Percentiles rank a stretch among this genome's conserved stretches.
Evolutionary conservation across 2,797 vertebrate genomes (phyloP).

Genomic region (Heliangelus exortis): DNA sequence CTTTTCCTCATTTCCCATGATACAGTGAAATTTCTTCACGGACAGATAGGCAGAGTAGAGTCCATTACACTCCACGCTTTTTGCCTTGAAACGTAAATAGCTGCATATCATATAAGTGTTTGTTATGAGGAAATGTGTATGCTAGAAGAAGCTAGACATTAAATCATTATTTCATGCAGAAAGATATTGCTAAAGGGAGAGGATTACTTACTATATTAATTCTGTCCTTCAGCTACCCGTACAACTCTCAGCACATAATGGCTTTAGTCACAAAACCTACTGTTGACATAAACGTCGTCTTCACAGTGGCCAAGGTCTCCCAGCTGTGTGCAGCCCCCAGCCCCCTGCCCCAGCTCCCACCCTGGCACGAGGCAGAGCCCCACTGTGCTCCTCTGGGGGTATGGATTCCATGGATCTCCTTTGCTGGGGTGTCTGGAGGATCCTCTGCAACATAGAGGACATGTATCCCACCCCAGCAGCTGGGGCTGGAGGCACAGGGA

Average conservation of each 20-base stretch:
- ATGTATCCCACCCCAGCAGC: too few species aligned
- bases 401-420: too few species aligned
- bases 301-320: too few species aligned
- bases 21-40: slow-evolving; percentile 7
- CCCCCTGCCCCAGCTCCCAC: not conserved
- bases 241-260: slow-evolving; percentile 55
- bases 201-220: slow-evolving; percentile 75
- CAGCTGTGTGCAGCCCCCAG: not conserved
- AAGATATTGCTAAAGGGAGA: slow-evolving; percentile 73
- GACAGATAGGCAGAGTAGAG: slow-evolving; percentile 42
- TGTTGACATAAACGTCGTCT: not conserved
- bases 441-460: too few species aligned
- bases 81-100: slow-evolving; percentile 72
- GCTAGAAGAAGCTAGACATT: slow-evolving; percentile 65
- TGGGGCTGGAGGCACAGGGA: too few species aligned
- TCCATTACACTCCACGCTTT: slow-evolving; percentile 43
- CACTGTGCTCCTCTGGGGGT: too few species aligned
- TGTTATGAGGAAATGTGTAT: slow-evolving; percentile 65
- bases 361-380: too few species aligned
- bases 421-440: too few species aligned
- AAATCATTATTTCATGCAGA: slow-evolving; percentile 76
- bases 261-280: slow-evolving; percentile 44
- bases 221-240: slow-evolving; percentile 68
- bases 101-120: slow-evolving; percentile 66
- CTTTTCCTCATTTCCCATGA: slow-evolving; percentile 28